phyloP scores from a whole-genome alignment of 2,888 invertebrate genomes.

The Saturnia pavonia region DNA sequence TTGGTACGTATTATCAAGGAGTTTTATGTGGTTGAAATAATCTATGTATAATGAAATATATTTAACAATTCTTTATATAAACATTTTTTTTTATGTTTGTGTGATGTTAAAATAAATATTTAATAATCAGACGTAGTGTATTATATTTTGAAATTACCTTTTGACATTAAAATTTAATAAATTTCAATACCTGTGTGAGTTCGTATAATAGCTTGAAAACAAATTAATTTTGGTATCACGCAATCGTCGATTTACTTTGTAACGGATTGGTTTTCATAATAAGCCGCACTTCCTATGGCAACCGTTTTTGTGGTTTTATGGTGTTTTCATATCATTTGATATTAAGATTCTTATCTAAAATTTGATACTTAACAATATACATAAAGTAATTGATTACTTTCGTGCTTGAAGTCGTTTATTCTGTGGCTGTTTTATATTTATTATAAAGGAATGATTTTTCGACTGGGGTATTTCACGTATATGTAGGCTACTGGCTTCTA shows the following conservation, averaged over 20 bases:
- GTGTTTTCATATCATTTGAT: constrained; percentile 52
- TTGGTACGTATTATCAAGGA: constrained; percentile 44
- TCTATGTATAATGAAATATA: background rate
- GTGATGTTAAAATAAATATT: background rate
- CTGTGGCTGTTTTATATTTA: background rate
- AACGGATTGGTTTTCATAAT: constrained; percentile 65
- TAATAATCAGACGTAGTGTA: background rate
- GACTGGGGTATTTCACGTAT: no score
- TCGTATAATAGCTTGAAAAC: constrained; percentile 42
- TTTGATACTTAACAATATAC: constrained; percentile 12
- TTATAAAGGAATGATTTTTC: background rate
- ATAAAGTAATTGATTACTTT: background rate
- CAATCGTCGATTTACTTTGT: constrained; percentile 63
- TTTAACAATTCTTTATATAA: background rate
- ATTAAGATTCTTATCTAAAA: constrained; percentile 51
- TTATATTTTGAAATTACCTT: background rate
- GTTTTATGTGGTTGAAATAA: constrained; percentile 34
- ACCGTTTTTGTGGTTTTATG: constrained; percentile 61
- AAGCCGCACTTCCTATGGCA: constrained; percentile 55
- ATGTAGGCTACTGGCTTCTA: no score
- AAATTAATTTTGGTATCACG: constrained; percentile 76
- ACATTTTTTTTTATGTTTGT: background rate
- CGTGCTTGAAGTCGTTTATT: constrained; percentile 2
- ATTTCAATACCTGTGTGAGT: background rate
- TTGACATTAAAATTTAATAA: background rate